Base-by-base conservation (phyloP, 2,797 vertebrate genomes). In the Caiman crocodilus region DNA sequence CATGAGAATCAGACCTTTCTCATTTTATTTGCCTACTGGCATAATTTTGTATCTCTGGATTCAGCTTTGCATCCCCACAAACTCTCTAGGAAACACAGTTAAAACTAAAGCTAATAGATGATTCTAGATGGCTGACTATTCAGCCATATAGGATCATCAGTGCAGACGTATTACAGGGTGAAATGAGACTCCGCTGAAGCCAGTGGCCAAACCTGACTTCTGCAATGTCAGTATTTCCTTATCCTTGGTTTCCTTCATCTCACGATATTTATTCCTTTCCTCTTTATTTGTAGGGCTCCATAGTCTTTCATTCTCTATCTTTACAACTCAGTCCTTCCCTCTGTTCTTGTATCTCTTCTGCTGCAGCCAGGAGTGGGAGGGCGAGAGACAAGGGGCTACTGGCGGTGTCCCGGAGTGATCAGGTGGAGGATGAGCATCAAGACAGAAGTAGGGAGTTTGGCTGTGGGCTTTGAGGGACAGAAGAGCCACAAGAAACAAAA, bases 331-430 rank as follows among this genome's bases (percentile, higher is more conserved):
- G 23, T 10, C 56, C 59, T 74, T 86, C 75, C 79, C 76, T 87
- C 67, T 84, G 59, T 50, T 87, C 82, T 84, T 82, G 18, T 77
- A 84, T 7, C 74, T 42, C 4, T 35, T 57, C 79, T 79, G 84
- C 82, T 73, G 90, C 71, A 90, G 76, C 14, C 79, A 82, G 4
- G 11, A 57, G 16, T 50, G 42, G 42, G 42, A 58, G 30, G 64
- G 85, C 42, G 79, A 90, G 64, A 28, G 60, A 7, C n/a, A 8
- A 11, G 76, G 13, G 20, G 25, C 81, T 79, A 71, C 5, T 18
- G 9, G 56, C 1, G 0, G 0, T 4, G 30, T 20, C n/a, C n/a
- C 64, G 83, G 63, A 79, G 57, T 7, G 64, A 57, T 14, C 3
- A 55, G 28, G 4, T 87, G 25, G 42, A 50, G 30, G 30, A 65